These are phyloP conservation scores for Melipona beecheii DNA, from an alignment of 2,888 invertebrate genomes.

Conservation along the genomic window DNA sequence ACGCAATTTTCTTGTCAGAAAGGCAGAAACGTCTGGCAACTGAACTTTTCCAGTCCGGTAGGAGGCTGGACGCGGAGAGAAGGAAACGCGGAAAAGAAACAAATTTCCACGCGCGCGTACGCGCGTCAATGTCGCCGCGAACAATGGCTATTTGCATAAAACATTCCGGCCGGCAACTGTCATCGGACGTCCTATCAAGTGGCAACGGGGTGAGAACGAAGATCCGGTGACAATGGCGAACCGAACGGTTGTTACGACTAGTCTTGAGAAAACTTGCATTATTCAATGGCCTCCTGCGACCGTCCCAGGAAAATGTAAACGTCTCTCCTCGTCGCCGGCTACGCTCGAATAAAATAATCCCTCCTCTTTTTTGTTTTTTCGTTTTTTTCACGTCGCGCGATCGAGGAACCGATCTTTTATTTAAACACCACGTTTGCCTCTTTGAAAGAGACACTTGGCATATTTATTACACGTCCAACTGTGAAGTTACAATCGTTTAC, in stretches of 20 bases:
- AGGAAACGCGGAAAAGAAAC: slow-evolving; percentile 65
- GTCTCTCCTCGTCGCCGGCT: background rate
- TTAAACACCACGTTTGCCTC: background rate
- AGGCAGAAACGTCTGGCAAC: background rate
- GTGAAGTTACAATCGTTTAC: background rate
- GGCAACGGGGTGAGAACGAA: slow-evolving; percentile 49
- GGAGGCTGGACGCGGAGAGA: slow-evolving; percentile 6
- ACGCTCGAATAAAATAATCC: slow-evolving; percentile 16
- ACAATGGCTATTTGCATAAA: slow-evolving; percentile 81
- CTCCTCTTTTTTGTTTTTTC: no score
- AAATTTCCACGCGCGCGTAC: slow-evolving; percentile 60
- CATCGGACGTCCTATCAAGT: slow-evolving; percentile 66
- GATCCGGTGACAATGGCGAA: slow-evolving; percentile 71
- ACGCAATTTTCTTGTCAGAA: slow-evolving; percentile 48
- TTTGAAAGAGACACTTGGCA: background rate
- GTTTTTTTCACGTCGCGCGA: background rate
- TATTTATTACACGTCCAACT: background rate
- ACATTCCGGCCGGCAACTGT: slow-evolving; percentile 75
- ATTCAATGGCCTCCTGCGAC: slow-evolving; percentile 49
- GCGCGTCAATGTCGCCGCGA: slow-evolving; percentile 72
- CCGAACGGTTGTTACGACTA: slow-evolving; percentile 51
- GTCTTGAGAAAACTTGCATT: slow-evolving; percentile 53
- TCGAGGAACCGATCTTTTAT: slow-evolving; percentile 11
- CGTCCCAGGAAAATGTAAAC: slow-evolving; percentile 48
- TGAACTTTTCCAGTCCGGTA: slow-evolving; percentile 7